Percentiles rank a stretch among this genome's conserved stretches.
phyloP scores from a whole-genome alignment of 1,140 invertebrate species.

The Trinorchestia longiramus region DNA sequence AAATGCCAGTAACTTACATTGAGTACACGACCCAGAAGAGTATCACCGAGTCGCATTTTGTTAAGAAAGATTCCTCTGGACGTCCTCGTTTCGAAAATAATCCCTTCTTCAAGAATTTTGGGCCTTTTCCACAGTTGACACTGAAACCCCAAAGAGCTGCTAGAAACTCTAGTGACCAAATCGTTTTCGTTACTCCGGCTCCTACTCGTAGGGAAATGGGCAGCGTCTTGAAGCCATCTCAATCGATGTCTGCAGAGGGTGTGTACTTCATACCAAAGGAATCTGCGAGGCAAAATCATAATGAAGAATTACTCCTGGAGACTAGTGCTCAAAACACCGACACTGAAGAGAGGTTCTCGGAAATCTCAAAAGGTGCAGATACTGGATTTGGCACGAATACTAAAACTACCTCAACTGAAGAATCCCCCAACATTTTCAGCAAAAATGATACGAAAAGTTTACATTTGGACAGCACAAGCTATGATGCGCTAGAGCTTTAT shows the following conservation, averaged over 20 bases:
- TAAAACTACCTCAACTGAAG: background rate
- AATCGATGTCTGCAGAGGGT: background rate
- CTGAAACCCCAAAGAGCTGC: background rate
- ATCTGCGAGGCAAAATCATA: background rate
- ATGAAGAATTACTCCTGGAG: background rate
- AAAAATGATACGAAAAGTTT: background rate
- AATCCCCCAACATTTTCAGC: background rate
- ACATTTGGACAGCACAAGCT: background rate
- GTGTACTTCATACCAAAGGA: slow-evolving; percentile 7
- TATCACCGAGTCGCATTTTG: background rate
- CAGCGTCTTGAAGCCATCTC: background rate
- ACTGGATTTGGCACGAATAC: background rate
- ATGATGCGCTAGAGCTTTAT: background rate
- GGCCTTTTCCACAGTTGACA: slow-evolving; percentile 6
- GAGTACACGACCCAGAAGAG: background rate
- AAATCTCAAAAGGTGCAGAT: background rate
- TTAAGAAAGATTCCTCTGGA: slow-evolving; percentile 6
- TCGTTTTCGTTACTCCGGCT: background rate
- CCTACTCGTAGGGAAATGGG: background rate
- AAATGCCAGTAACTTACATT: background rate
- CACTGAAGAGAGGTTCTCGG: background rate
- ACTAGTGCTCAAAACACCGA: background rate
- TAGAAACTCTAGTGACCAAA: background rate
- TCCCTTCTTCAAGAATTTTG: slow-evolving; percentile 38
- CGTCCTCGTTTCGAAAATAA: slow-evolving; percentile 27